Evolutionary conservation across 2,113 vertebrate species (phyloP).

Genomic region (Capricornis sumatraensis): DNA sequence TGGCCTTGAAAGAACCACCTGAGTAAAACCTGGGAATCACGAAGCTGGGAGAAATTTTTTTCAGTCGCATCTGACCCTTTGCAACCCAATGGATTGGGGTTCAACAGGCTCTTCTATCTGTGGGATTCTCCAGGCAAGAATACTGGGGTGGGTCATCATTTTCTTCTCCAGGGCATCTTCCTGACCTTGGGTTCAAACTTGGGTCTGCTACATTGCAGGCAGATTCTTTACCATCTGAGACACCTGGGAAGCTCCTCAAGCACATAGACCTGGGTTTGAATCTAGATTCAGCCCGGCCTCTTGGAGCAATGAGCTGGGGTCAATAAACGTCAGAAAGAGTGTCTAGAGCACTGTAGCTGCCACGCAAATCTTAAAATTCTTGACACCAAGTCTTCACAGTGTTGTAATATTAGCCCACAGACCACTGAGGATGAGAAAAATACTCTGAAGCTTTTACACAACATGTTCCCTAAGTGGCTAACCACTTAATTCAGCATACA

Average conservation of each 20-base stretch:
- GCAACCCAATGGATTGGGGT: neutral
- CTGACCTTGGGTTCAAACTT: neutral
- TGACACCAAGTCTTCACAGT: neutral
- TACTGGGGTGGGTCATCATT: neutral
- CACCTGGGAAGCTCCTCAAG: neutral
- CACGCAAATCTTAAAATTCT: neutral
- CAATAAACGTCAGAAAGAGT: too few species aligned
- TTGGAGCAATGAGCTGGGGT: neutral
- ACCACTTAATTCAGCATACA: neutral
- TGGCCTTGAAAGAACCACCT: neutral
- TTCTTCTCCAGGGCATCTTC: neutral
- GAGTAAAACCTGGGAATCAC: neutral
- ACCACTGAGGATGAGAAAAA: neutral
- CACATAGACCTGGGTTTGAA: neutral
- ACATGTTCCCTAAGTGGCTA: too few species aligned
- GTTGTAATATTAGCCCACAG: neutral
- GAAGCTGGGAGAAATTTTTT: neutral
- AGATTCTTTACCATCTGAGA: neutral
- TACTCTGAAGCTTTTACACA: neutral
- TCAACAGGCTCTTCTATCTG: rapidly evolving
- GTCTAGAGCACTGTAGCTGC: too few species aligned
- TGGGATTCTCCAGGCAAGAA: neutral
- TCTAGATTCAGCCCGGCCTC: neutral
- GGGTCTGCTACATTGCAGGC: neutral
- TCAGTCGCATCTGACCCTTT: neutral